Evolutionary conservation across 2,113 vertebrate species (phyloP).

Genomic region (Sitta europaea): DNA sequence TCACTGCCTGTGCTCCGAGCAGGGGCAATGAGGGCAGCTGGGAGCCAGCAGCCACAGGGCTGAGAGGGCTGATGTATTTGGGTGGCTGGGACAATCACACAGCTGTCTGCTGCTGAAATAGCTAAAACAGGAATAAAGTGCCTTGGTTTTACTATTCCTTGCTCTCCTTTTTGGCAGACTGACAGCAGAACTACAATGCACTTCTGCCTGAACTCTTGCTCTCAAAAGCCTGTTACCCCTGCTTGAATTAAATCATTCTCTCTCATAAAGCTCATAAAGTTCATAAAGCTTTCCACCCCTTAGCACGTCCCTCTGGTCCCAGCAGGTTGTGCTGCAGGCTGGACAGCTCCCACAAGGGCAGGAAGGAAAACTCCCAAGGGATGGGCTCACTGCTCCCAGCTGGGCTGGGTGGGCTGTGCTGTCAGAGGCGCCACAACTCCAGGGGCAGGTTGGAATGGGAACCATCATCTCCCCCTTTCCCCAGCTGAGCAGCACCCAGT

Average conservation of each 20-base stretch:
- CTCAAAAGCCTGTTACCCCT: neutral
- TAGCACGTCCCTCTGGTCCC: neutral
- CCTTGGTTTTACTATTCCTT: neutral
- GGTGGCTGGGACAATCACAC: neutral
- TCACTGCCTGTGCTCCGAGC: neutral
- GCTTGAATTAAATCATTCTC: neutral
- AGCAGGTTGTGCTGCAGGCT: neutral
- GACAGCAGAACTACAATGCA: neutral
- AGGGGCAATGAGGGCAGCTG: neutral
- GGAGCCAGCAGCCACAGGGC: neutral
- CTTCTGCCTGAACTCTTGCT: neutral
- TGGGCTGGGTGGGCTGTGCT: accelerated
- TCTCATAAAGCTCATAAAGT: neutral
- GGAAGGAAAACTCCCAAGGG: neutral
- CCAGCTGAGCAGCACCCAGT: neutral
- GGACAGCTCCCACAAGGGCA: neutral
- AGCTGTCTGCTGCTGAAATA: neutral
- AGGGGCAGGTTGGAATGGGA: neutral
- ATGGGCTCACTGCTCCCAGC: accelerated
- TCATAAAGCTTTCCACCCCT: neutral
- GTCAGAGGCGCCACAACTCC: neutral
- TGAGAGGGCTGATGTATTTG: neutral
- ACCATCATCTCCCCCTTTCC: accelerated
- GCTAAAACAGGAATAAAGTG: neutral
- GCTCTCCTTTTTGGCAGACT: neutral